Percentiles rank a stretch among this genome's conserved stretches.
These are phyloP conservation scores for Corythaixoides concolor DNA, from an alignment of 2,113 vertebrate species.

Conservation along the genomic window DNA sequence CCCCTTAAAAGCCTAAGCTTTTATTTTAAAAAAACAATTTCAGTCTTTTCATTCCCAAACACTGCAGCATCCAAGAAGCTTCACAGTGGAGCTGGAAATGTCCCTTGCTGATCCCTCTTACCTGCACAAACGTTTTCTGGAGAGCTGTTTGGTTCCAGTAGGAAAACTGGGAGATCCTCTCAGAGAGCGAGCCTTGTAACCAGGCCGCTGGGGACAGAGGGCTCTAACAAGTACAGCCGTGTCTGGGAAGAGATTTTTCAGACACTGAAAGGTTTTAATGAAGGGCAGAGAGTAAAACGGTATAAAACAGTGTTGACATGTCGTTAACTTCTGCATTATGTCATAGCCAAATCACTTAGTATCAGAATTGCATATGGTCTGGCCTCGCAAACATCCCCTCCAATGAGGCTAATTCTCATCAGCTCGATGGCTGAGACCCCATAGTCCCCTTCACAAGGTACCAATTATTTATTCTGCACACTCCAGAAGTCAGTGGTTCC, in stretches of 20 bases:
- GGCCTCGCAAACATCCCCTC: neutral
- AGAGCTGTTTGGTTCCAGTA: neutral
- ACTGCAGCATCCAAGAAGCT: neutral
- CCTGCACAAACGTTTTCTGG: neutral
- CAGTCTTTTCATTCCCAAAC: neutral
- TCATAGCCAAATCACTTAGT: neutral
- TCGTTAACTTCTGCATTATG: neutral
- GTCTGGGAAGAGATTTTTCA: neutral
- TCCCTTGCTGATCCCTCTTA: neutral
- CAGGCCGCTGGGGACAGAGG: neutral
- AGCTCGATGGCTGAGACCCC: neutral
- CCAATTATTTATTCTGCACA: constrained; percentile 21
- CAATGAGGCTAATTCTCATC: constrained; percentile 38
- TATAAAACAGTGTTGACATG: neutral
- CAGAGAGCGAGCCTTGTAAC: neutral
- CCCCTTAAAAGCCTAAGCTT: neutral
- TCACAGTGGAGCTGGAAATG: neutral
- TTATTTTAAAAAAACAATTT: neutral
- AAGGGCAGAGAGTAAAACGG: neutral
- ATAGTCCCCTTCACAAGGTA: neutral
- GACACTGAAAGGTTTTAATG: neutral
- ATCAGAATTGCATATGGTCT: neutral
- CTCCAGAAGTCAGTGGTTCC: constrained; percentile 28
- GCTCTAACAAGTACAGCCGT: neutral
- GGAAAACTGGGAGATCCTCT: neutral